phyloP scores from a whole-genome alignment of 2,113 vertebrate genomes.

The Notiomystis cincta region DNA sequence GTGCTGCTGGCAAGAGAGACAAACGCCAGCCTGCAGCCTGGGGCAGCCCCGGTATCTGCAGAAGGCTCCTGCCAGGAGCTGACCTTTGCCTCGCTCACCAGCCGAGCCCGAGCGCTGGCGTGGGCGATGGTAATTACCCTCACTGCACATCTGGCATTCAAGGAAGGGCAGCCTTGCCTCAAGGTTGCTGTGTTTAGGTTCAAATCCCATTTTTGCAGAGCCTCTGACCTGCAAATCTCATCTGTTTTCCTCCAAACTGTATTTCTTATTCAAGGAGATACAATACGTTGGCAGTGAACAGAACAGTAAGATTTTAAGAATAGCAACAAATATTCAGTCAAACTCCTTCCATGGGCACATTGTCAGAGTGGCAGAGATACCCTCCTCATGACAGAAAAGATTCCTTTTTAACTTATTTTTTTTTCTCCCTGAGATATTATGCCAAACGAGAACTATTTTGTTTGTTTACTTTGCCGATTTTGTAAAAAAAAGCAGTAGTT shows the following conservation, averaged over 20 bases:
- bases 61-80: neutral
- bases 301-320: neutral
- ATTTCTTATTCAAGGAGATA: neutral
- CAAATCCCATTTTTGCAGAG: neutral
- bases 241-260: neutral
- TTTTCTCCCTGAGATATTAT: neutral
- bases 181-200: neutral
- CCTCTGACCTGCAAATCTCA: constrained; percentile 22
- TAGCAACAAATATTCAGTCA: neutral
- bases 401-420: neutral
- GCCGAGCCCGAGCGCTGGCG: fast-evolving
- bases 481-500: neutral
- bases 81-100: neutral
- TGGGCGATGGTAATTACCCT: neutral
- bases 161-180: constrained; percentile 10
- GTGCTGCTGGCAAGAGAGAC: neutral
- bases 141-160: neutral
- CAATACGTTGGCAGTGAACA: neutral
- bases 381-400: neutral
- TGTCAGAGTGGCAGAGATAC: neutral
- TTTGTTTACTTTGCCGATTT: neutral
- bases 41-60: neutral
- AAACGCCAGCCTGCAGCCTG: fast-evolving
- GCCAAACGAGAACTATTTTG: neutral
- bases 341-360: neutral